These are phyloP conservation scores for Lepidurus arcticus DNA, from an alignment of 1,140 invertebrate species.

Conservation along the genomic window DNA sequence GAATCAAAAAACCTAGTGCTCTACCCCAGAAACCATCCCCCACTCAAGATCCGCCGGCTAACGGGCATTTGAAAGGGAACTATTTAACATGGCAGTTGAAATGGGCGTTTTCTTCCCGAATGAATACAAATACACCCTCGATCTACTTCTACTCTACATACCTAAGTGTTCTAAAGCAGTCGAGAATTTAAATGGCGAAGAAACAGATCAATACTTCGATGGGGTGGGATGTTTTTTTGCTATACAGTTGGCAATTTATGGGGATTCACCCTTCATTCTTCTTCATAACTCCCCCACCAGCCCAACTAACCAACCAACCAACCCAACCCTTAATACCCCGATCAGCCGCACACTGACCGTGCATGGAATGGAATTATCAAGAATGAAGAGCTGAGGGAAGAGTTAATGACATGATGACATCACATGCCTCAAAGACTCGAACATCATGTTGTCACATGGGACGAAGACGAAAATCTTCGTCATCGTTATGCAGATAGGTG, in stretches of 20 bases:
- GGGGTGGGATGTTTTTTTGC: background rate
- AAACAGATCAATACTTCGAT: background rate
- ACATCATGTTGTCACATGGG: background rate
- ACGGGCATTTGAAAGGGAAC: background rate
- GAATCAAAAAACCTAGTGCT: background rate
- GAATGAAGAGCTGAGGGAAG: background rate
- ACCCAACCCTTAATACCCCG: background rate
- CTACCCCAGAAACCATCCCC: background rate
- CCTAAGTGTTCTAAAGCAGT: slow-evolving; percentile 1
- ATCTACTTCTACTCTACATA: background rate
- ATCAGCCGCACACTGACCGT: slow-evolving; percentile 9
- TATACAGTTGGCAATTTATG: background rate
- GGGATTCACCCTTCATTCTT: background rate
- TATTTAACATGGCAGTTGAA: background rate
- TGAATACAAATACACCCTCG: background rate
- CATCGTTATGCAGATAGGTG: background rate
- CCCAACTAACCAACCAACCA: background rate
- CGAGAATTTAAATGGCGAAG: background rate
- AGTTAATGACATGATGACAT: background rate
- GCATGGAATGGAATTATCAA: background rate
- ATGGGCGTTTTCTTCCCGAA: background rate
- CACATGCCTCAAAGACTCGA: background rate
- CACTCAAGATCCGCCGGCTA: background rate
- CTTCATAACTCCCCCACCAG: background rate
- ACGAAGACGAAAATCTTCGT: background rate